A percentile compares a stretch with the other conserved stretches of the same genome.
Evolutionary conservation across 2,113 vertebrate genomes (phyloP).

Genomic region (Anguilla rostrata): DNA sequence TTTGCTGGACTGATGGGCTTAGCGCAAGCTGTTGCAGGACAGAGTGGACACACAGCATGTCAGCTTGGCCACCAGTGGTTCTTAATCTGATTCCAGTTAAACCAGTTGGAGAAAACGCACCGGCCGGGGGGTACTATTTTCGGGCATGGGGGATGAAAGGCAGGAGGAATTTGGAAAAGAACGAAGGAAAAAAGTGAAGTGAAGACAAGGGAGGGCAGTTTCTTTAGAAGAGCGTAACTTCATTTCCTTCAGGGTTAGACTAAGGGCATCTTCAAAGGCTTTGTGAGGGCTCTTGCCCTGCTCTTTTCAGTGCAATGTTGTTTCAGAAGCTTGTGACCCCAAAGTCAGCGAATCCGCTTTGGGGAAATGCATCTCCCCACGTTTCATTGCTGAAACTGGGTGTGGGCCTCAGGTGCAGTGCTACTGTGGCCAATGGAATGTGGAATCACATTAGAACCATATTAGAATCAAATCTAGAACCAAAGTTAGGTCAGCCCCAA

Average conservation of each 20-base stretch:
- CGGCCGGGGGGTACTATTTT: background rate
- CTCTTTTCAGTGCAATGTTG: background rate
- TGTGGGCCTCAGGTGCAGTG: background rate
- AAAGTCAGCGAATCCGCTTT: background rate
- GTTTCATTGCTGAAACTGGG: background rate
- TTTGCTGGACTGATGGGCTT: constrained; percentile 77
- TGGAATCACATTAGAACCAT: background rate
- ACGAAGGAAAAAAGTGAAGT: background rate
- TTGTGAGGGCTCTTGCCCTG: background rate
- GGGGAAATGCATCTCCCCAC: background rate
- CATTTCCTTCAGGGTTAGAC: constrained; percentile 24
- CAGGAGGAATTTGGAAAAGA: background rate
- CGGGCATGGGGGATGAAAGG: constrained; percentile 20
- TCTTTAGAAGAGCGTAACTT: constrained; percentile 27
- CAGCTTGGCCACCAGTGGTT: constrained; percentile 42
- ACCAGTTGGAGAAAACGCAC: constrained; percentile 15
- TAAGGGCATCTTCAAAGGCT: constrained; percentile 18
- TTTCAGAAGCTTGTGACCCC: background rate
- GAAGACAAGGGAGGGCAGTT: constrained; percentile 7
- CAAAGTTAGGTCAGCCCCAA: background rate
- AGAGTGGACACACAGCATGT: constrained; percentile 54
- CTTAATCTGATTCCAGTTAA: constrained; percentile 28
- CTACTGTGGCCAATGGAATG: background rate
- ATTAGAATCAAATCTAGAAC: background rate
- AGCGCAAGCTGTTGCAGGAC: constrained; percentile 73